Conservation (phyloP, 2,888 invertebrate species). For the Bursaphelenchus okinawaensis region DNA sequence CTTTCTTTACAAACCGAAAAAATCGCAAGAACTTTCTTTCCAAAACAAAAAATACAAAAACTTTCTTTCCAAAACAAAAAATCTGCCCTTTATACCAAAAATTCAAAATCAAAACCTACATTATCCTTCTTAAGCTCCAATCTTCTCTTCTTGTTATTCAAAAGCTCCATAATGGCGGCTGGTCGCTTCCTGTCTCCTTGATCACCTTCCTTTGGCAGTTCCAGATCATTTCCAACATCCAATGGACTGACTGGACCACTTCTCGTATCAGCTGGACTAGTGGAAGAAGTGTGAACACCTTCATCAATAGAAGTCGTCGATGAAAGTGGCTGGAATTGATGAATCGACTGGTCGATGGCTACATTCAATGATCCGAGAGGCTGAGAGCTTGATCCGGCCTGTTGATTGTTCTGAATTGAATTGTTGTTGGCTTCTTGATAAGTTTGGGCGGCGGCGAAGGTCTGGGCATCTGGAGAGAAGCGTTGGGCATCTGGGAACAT, state of each 20-base stretch:
- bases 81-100: too few species aligned
- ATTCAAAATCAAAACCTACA: too few species aligned
- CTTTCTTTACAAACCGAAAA: too few species aligned
- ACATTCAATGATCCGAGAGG: neutral
- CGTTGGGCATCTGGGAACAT: too few species aligned
- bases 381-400: neutral
- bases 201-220: slow-evolving; percentile 32
- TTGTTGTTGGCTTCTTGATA: too few species aligned
- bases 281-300: slow-evolving; percentile 8
- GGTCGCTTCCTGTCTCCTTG: slow-evolving; percentile 29
- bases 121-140: slow-evolving; percentile 18
- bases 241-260: slow-evolving; percentile 3
- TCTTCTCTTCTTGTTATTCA: slow-evolving; percentile 33
- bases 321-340: slow-evolving; percentile 5
- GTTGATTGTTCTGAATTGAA: neutral
- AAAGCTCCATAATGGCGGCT: slow-evolving; percentile 36
- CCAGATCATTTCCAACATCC: neutral
- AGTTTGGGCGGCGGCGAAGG: too few species aligned
- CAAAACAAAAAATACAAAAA: too few species aligned
- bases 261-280: slow-evolving; percentile 1
- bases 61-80: too few species aligned
- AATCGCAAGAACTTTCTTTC: too few species aligned
- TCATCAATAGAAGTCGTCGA: slow-evolving; percentile 8
- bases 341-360: neutral
- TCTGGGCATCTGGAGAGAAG: too few species aligned